Base-by-base conservation (phyloP, 2,113 vertebrate genomes). In the Phaethornis superciliosus region DNA sequence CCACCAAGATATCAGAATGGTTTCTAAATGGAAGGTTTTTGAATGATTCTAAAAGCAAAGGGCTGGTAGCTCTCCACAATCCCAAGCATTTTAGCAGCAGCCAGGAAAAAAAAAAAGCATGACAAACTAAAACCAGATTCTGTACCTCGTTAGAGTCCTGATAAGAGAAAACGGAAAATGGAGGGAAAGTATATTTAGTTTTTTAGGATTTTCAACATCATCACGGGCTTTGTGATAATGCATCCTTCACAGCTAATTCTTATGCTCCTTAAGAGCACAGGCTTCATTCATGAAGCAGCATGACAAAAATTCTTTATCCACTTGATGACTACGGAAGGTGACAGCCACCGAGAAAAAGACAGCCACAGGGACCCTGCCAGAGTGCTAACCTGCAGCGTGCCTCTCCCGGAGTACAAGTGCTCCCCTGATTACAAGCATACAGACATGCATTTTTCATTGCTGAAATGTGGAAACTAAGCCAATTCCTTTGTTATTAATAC, bases 241-340 rank as follows among this genome's bases (percentile, higher is more conserved):
- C 94, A 9, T 26, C 80, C 95, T 91, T 87, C 92, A 93, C 94
- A 96, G 89, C 95, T 90, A 84, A 95, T 94, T 93, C 92, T 96
- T 72, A 89, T 32, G 94, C 89, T 92, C 81, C 67, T 88, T 74
- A 89, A 75, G 92, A 94, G 92, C 83, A 60, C 58, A 74, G 94
- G 9, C 92, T 91, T 93, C 95, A 91, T 95, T 95, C 94, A 92
- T 19, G 90, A 94, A 93, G 88, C 95, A 96, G 92, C 94, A 92
- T 88, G 95, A 94, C 94, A 96, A 90, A 96, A 96, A 95, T 95
- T 94, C 95, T 96, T 96, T 97, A 93, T 95, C 84, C 95, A 88
- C 91, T 93, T 96, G 94, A 96, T 75, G 95, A 46, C 19, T 96
- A 95, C 86, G 67, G 92, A 96, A 97, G 95, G 95, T 92, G 95